A percentile compares a stretch with the other conserved stretches of the same genome.
phyloP scores from a whole-genome alignment of 2,888 invertebrate species.

The Bursaphelenchus okinawaensis region DNA sequence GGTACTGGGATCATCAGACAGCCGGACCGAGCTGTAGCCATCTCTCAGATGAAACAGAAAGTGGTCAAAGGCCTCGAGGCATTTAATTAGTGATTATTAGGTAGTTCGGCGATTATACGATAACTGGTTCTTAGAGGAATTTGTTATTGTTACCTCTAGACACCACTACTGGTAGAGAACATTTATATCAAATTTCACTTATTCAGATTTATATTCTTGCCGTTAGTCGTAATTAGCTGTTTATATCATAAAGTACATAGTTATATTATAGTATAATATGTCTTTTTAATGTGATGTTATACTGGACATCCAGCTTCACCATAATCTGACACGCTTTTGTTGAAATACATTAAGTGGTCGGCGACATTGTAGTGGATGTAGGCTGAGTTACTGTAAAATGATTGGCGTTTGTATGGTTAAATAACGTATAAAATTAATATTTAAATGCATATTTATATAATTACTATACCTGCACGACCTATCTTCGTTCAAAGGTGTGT shows the following conservation, averaged over 20 bases:
- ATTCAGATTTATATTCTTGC: too few species aligned
- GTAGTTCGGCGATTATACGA: too few species aligned
- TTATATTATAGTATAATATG: too few species aligned
- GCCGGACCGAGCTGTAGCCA: conserved; percentile 34
- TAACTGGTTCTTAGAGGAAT: too few species aligned
- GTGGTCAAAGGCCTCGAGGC: conserved; percentile 32
- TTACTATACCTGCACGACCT: conserved; percentile 37
- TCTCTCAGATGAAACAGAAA: conserved; percentile 31
- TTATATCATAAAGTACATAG: too few species aligned
- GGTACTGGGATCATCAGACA: conserved; percentile 79
- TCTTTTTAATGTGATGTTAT: not conserved
- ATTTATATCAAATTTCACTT: too few species aligned
- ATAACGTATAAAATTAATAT: too few species aligned
- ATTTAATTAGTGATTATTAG: not conserved
- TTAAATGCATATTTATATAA: too few species aligned
- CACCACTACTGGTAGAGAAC: too few species aligned
- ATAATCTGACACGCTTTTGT: conserved; percentile 42
- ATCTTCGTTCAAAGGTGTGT: conserved; percentile 48
- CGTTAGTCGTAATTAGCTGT: too few species aligned
- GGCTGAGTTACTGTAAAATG: not conserved
- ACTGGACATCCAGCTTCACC: conserved; percentile 37
- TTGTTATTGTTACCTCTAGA: too few species aligned
- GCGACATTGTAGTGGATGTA: conserved; percentile 34
- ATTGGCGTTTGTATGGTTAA: too few species aligned
- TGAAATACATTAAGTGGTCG: conserved; percentile 52